Base-by-base conservation (phyloP, 1,140 invertebrate species). In the Drosophila prosaltans region DNA sequence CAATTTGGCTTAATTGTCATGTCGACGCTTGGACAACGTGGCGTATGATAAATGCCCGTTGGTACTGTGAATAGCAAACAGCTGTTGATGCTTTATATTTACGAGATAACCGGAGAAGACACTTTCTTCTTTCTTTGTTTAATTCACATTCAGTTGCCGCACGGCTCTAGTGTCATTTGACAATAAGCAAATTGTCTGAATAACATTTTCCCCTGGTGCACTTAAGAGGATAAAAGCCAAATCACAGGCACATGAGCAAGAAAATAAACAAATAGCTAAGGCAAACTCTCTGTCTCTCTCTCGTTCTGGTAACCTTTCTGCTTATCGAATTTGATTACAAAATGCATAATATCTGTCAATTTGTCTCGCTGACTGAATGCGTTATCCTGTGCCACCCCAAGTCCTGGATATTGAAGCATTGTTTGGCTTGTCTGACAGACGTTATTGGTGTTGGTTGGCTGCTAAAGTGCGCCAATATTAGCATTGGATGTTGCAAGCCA, bases 291-390 rank as follows among this genome's bases (percentile, higher is more conserved):
- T 48, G 2, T n/a, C 16, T 24, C 4, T 48, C 45, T 24, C 21
- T 21, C 6, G 3, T n/a, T 9, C n/a, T 21, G n/a, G 4, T 24
- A 16, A 24, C 16, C 0, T 40, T 36, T 39, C 21, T 28, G 30
- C 30, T 63, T 63, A 43, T 30, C 30, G 41, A 48, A 10, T 43
- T 63, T 51, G n/a, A 32, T 28, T 41, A 66, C 51, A 40, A 43
- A 57, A 39, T 43, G 78, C 65, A 72, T 67, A 78, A 78, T 72
- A 64, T 78, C 73, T 88, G 84, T 90, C 84, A 88, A 89, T 88
- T 88, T 88, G 83, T 88, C 84, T 88, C 80, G 77, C 80, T 78
- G 67, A 63, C 84, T 89, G 83, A 79, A 82, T 88, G 76, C 80
- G 84, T 80, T 86, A 67, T 59, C 80, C 64, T 76, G 48, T 72